Evolutionary conservation across 2,113 vertebrate genomes (phyloP).

Genomic region (Acanthochromis polyacanthus): DNA sequence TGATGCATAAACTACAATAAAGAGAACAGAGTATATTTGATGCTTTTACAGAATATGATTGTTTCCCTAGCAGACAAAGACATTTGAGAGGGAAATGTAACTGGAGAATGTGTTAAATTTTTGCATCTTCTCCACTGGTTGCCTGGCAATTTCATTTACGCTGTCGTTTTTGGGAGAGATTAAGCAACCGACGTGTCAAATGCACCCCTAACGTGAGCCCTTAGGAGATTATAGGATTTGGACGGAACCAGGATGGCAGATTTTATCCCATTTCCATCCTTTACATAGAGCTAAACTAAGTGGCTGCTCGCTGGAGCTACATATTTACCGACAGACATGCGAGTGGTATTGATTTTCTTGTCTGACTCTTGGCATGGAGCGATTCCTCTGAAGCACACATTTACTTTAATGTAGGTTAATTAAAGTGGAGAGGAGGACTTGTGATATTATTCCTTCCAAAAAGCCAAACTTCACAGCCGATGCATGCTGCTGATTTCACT

Average conservation of each 20-base stretch:
- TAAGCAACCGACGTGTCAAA: background rate
- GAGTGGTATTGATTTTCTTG: background rate
- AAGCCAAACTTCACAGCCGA: background rate
- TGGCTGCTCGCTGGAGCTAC: background rate
- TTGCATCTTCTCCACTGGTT: too few relatives aligned
- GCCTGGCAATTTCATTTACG: background rate
- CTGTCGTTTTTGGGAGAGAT: background rate
- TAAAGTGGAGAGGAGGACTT: background rate
- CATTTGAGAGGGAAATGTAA: too few relatives aligned
- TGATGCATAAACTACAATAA: too few relatives aligned
- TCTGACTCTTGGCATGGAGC: background rate
- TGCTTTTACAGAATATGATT: too few relatives aligned
- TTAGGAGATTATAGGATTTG: background rate
- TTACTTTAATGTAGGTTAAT: conserved; percentile 32
- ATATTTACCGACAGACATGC: background rate
- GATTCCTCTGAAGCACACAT: background rate
- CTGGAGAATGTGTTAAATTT: too few relatives aligned
- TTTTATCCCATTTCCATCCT: background rate
- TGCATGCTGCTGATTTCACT: background rate
- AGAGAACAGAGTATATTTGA: too few relatives aligned
- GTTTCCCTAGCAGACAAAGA: too few relatives aligned
- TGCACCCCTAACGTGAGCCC: background rate
- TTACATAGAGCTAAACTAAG: conserved; percentile 5
- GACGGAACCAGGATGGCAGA: background rate
- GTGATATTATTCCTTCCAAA: background rate